Conservation (phyloP, 2,797 vertebrate genomes). For the Argyrosomus regius region DNA sequence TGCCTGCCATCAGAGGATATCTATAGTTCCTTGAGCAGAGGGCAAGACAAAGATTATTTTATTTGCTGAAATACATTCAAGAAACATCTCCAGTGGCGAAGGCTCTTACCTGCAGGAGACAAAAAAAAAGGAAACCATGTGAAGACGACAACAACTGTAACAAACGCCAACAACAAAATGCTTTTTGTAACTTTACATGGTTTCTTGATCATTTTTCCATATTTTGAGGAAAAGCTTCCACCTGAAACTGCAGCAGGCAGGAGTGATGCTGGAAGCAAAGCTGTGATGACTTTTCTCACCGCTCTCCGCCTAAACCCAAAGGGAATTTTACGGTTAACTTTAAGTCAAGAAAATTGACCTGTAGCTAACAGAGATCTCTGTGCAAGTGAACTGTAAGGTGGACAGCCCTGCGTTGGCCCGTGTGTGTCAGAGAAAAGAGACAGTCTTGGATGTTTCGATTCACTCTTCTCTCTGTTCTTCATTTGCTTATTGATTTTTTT, state of each 20-base stretch:
- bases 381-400: conserved; percentile 47
- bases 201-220: conserved; percentile 71
- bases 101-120: conserved; percentile 52
- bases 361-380: conserved; percentile 70
- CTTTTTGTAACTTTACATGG: conserved; percentile 72
- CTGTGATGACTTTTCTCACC: conserved; percentile 73
- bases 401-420: conserved; percentile 32
- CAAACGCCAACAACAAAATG: conserved; percentile 59
- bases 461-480: conserved; percentile 47
- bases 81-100: conserved; percentile 63
- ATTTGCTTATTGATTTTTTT: conserved; percentile 26
- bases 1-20: conserved; percentile 72
- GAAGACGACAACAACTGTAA: conserved; percentile 57
- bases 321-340: conserved; percentile 68
- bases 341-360: conserved; percentile 62
- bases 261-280: conserved; percentile 63
- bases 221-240: conserved; percentile 64
- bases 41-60: conserved; percentile 76
- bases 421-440: conserved; percentile 50
- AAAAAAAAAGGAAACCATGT: conserved; percentile 59
- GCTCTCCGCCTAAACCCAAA: conserved; percentile 68
- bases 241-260: conserved; percentile 62
- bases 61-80: conserved; percentile 67
- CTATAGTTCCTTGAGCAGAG: conserved; percentile 70
- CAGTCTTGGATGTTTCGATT: conserved; percentile 57